These are phyloP conservation scores for Alces alces DNA, from an alignment of 2,113 vertebrate species.

Conservation along the genomic window DNA sequence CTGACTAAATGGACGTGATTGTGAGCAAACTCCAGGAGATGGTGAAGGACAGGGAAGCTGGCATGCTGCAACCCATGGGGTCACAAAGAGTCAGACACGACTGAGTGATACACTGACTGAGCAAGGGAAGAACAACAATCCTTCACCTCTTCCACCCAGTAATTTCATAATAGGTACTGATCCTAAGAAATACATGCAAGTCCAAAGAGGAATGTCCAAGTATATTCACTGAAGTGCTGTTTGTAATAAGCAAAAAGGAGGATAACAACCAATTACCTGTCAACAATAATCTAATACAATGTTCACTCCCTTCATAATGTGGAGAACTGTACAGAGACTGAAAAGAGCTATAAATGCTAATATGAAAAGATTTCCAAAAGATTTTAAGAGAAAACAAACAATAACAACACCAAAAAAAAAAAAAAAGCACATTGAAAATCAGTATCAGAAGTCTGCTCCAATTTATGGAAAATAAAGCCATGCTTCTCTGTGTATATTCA, in stretches of 20 bases:
- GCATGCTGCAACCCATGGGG: neutral
- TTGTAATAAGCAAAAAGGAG: neutral
- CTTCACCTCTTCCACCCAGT: neutral
- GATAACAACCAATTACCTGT: neutral
- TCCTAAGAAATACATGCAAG: neutral
- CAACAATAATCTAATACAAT: neutral
- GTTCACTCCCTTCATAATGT: neutral
- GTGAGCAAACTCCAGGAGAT: neutral
- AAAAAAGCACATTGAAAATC: neutral
- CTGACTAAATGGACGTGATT: neutral
- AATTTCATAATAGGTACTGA: neutral
- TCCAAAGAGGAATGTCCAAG: neutral
- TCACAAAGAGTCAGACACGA: neutral
- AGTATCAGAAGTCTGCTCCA: neutral
- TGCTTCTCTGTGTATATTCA: neutral
- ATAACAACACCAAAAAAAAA: too few species aligned
- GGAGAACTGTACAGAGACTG: neutral
- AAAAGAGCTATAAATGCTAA: neutral
- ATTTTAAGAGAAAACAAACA: neutral
- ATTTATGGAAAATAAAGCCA: neutral
- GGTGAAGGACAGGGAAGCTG: neutral
- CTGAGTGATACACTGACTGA: neutral
- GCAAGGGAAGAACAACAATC: neutral
- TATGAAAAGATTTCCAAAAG: neutral
- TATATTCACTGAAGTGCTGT: neutral